phyloP scores from a whole-genome alignment of 2,888 invertebrate genomes.

The Hydroisotoma schaefferi region DNA sequence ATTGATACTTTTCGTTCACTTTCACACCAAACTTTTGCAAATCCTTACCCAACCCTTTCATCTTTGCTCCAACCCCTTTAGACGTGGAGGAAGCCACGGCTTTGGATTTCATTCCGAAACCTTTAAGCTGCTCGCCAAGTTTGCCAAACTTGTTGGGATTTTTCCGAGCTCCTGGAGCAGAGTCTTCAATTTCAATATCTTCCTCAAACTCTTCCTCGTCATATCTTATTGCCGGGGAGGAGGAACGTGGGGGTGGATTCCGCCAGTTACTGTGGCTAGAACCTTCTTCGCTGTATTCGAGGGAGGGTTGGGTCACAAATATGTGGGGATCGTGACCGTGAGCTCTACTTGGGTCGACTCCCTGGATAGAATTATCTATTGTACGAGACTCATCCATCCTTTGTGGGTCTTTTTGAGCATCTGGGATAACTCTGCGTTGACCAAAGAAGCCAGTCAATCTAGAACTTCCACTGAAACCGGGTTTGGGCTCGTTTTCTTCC shows the following conservation, averaged over 20 bases:
- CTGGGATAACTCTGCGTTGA: no score
- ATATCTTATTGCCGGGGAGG: background rate
- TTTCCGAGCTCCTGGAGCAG: background rate
- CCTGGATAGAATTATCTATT: no score
- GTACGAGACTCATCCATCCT: no score
- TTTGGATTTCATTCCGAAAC: slow-evolving; percentile 36
- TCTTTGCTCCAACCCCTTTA: slow-evolving; percentile 33
- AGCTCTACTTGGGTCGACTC: no score
- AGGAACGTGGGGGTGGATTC: background rate
- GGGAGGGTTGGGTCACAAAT: slow-evolving; percentile 35
- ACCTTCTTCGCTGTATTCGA: slow-evolving; percentile 19
- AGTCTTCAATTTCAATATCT: slow-evolving; percentile 49
- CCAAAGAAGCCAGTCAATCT: no score
- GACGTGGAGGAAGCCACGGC: slow-evolving; percentile 38
- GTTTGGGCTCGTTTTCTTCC: slow-evolving; percentile 7
- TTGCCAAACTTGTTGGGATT: slow-evolving; percentile 33
- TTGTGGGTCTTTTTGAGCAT: background rate
- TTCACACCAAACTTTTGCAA: slow-evolving; percentile 41
- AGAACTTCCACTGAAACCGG: slow-evolving; percentile 47
- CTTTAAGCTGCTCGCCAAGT: slow-evolving; percentile 37
- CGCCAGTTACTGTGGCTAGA: background rate
- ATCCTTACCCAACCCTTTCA: slow-evolving; percentile 37
- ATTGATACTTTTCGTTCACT: slow-evolving; percentile 28
- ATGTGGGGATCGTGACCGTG: slow-evolving; percentile 35
- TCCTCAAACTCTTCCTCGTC: slow-evolving; percentile 39